phyloP scores from a whole-genome alignment of 2,797 vertebrate genomes.

The Rhincodon typus region DNA sequence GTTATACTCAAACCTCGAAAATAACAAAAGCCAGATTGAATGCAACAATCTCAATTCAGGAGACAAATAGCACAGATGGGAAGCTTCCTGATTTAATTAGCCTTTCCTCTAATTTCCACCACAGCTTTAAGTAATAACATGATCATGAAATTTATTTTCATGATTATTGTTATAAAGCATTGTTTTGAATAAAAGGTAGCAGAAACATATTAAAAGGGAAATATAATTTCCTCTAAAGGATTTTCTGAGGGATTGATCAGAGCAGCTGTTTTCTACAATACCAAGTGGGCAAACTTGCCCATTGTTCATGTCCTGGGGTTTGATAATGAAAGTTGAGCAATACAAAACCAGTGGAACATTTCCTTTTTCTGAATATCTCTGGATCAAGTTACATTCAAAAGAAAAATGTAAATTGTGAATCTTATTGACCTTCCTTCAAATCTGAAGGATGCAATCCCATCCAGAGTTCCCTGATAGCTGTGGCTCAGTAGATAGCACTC shows the following conservation, averaged over 20 bases:
- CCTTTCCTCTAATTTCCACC: neutral
- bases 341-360: neutral
- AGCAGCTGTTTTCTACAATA: neutral
- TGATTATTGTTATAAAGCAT: neutral
- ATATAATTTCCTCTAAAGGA: neutral
- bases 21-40: neutral
- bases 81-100: neutral
- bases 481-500: no score
- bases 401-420: neutral
- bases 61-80: neutral
- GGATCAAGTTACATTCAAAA: neutral
- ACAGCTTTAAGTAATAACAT: slow-evolving; percentile 2
- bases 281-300: neutral
- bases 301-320: neutral
- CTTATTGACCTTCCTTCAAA: neutral
- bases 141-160: neutral
- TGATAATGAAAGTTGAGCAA: neutral
- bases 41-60: neutral
- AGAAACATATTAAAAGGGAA: neutral
- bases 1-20: neutral
- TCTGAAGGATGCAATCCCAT: neutral
- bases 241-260: neutral
- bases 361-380: neutral
- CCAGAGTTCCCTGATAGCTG: neutral
- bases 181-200: neutral